Evolutionary conservation across 1,140 invertebrate genomes (phyloP).

Genomic region (Onthophagus taurus): DNA sequence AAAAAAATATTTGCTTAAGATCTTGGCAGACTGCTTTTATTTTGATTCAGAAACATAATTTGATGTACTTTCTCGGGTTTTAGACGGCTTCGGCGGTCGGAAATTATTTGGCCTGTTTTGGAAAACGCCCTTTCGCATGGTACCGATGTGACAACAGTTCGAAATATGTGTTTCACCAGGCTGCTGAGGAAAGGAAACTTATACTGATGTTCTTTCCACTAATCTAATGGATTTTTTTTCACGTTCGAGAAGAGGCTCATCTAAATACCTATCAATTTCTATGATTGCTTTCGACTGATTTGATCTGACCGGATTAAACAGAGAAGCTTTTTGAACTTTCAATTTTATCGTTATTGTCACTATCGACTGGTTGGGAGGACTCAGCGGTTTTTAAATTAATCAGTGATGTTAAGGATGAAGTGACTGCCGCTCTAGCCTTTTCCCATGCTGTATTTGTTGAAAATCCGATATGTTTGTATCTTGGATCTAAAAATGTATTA

Average conservation of each 20-base stretch:
- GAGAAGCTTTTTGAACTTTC: not conserved
- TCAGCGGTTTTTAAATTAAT: too few species aligned
- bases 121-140: constrained; percentile 10
- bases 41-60: not conserved
- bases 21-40: too few species aligned
- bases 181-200: constrained; percentile 5
- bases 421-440: too few species aligned
- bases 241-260: not conserved
- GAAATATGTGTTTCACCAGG: constrained; percentile 2
- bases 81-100: not conserved
- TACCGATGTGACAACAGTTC: constrained; percentile 1
- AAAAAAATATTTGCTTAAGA: too few species aligned
- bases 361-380: too few species aligned
- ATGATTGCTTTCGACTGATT: not conserved
- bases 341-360: too few species aligned
- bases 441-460: not conserved
- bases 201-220: constrained; percentile 2
- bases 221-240: constrained; percentile 3
- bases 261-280: not conserved
- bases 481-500: not conserved
- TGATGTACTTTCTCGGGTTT: not conserved
- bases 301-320: not conserved
- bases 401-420: too few species aligned
- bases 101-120: not conserved
- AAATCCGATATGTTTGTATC: not conserved